Evolutionary conservation across 2,113 vertebrate species (phyloP).

Genomic region (Upupa epops): DNA sequence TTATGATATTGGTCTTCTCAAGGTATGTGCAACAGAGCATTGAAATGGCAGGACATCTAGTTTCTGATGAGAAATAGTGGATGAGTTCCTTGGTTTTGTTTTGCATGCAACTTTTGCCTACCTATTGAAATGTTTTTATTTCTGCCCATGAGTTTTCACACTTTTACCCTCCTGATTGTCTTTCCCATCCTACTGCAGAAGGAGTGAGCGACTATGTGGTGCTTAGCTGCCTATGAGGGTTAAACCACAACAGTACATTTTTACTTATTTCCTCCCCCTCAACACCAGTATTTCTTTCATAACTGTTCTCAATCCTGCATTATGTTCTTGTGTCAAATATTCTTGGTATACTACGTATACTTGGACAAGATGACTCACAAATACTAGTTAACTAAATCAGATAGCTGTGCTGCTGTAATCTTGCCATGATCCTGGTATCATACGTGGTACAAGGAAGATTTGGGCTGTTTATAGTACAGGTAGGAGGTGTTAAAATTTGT

Average conservation of each 20-base stretch:
- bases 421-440: background rate
- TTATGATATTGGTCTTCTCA: background rate
- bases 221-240: background rate
- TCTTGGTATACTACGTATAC: conserved; percentile 7
- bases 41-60: background rate
- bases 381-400: background rate
- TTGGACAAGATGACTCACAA: background rate
- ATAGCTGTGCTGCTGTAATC: background rate
- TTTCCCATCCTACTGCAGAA: background rate
- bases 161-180: background rate
- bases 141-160: background rate
- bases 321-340: conserved; percentile 20
- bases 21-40: accelerated
- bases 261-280: conserved; percentile 23
- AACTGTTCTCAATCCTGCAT: conserved; percentile 10
- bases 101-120: background rate
- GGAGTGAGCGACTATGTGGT: background rate
- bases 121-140: background rate
- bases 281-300: conserved; percentile 48
- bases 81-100: background rate
- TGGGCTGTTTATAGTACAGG: background rate
- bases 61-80: background rate
- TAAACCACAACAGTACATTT: background rate
- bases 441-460: background rate
- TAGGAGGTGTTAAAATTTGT: conserved; percentile 17